Evolutionary conservation across 2,888 invertebrate genomes (phyloP), one percentile per base, ranked within the genome.

Genomic region (Rotaria macrura): DNA sequence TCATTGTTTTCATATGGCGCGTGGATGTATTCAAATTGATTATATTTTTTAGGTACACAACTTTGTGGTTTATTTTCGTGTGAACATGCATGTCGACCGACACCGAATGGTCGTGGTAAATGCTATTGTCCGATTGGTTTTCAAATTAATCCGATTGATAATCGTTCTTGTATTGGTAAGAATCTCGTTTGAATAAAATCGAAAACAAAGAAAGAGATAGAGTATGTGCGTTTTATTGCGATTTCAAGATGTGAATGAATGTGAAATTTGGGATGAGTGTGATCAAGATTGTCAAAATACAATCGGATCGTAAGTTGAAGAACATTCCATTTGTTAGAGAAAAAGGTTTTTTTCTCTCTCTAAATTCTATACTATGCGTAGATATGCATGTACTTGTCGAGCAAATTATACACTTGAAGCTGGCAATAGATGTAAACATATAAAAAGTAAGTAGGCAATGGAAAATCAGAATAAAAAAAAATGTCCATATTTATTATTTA

Each of bases 211-310:
- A 25, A 79, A 25, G 25, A 17, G 1, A 23, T 38, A 38, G 47
- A 12, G 47, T 38, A 38, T 14, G 6, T 29, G 2, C 6, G 6
- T 65, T 20, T 34, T 65, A 17, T 72, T 23, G 38, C 23, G 20
- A 23, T 12, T 89, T 20, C 89, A 14, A 93, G 98, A 99, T 92
- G 93, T 95, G 88, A 94, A 98, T 92, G 97, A 98, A 87, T 92
- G 92, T 88, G 87, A 89, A 29, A 89, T 89, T 85, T 92, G 91
- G 89, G 92, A 92, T 47, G 90, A 89, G 87, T 99, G 98, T 91
- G 96, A 97, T 90, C 99, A 99, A 91, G 92, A 94, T 52, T 99
- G 99, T 91, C 93, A 93, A 87, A 97, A 98, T 91, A 94, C 94
- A 0, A 94, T 94, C 1, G 96, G 93, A 17, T 91, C 95, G 20